These are phyloP conservation scores for Chironomus tentans DNA, from an alignment of 2,888 invertebrate genomes.

Conservation along the genomic window DNA sequence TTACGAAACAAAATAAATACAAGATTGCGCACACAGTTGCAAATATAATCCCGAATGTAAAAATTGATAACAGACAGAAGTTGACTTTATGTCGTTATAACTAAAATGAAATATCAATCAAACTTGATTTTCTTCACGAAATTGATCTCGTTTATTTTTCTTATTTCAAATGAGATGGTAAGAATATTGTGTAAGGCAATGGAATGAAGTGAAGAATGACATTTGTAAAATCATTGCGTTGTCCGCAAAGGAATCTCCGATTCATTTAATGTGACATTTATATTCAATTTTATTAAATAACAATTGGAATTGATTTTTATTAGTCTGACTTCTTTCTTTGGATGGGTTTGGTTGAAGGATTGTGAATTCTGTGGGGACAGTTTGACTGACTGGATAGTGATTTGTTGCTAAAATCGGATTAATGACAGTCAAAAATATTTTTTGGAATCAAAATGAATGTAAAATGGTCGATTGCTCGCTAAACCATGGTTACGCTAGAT, in stretches of 20 bases:
- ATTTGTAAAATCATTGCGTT: conserved; percentile 22
- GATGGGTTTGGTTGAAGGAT: background rate
- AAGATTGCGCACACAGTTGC: too few species aligned
- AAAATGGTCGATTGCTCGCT: too few species aligned
- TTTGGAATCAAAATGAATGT: too few species aligned
- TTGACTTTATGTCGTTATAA: conserved; percentile 21
- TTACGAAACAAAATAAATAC: too few species aligned
- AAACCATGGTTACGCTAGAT: too few species aligned
- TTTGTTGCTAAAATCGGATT: too few species aligned
- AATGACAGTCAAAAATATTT: too few species aligned
- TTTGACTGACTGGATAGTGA: too few species aligned
- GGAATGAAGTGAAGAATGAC: conserved; percentile 15
- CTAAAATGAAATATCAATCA: conserved; percentile 27
- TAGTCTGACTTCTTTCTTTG: background rate
- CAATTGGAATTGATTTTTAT: conserved; percentile 3
- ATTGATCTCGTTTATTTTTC: background rate
- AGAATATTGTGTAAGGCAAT: background rate
- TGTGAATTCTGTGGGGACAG: too few species aligned
- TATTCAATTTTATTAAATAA: conserved; percentile 17
- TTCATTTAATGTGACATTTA: conserved; percentile 24
- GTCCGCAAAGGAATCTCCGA: background rate
- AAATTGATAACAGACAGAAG: background rate
- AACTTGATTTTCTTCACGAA: background rate
- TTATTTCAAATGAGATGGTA: background rate
- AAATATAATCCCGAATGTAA: too few species aligned